These are phyloP conservation scores for Chaetodon auriga DNA, from an alignment of 2,113 vertebrate species.

Conservation along the genomic window DNA sequence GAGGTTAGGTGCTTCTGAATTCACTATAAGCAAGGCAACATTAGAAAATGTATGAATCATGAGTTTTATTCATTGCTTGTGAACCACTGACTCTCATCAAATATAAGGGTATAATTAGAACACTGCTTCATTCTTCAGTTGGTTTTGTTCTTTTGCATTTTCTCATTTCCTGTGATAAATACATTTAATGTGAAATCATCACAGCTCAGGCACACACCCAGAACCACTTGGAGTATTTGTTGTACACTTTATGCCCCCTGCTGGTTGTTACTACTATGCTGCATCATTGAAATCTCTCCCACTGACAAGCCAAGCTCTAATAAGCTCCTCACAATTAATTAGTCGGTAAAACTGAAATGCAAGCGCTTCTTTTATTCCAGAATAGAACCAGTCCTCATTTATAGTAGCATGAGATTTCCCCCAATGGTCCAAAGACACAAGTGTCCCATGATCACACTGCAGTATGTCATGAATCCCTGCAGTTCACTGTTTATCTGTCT, in stretches of 20 bases:
- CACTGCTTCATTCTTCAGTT: constrained; percentile 42
- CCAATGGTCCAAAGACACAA: too few relatives aligned
- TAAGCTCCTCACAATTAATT: not conserved
- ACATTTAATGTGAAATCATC: constrained; percentile 36
- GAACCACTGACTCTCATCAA: constrained; percentile 73
- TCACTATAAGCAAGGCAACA: constrained; percentile 25
- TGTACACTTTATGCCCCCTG: constrained; percentile 51
- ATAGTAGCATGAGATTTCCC: not conserved
- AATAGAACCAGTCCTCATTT: not conserved
- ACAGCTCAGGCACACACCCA: constrained; percentile 18
- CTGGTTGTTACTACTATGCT: constrained; percentile 25
- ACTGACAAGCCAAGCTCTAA: not conserved
- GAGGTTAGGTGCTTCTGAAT: constrained; percentile 31
- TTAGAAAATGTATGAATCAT: constrained; percentile 63
- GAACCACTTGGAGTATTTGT: not conserved
- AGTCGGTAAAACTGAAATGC: not conserved
- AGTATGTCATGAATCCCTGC: not conserved
- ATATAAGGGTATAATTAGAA: constrained; percentile 74
- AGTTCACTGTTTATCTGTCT: not conserved
- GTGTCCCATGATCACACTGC: not conserved
- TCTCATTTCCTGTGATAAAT: constrained; percentile 20
- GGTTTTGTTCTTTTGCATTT: constrained; percentile 54
- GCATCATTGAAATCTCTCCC: not conserved
- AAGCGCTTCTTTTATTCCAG: constrained; percentile 1
- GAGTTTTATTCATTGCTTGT: constrained; percentile 71